These are phyloP conservation scores for Clinocottus analis DNA, from an alignment of 2,113 vertebrate species.

Conservation along the genomic window DNA sequence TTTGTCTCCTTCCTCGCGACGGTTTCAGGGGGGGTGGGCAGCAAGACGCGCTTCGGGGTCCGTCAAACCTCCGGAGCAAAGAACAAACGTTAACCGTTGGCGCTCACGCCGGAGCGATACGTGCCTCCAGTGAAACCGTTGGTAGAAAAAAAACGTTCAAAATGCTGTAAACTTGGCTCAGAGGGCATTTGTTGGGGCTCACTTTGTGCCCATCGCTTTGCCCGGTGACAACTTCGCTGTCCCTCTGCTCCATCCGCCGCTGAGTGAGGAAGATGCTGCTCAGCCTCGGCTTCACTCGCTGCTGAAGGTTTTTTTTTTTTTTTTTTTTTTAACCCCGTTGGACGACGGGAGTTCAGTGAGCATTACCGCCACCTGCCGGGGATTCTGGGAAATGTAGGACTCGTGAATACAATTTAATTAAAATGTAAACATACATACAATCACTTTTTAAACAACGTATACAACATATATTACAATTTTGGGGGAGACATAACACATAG, in stretches of 20 bases:
- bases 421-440: neutral
- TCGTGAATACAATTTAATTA: neutral
- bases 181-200: neutral
- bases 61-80: slow-evolving; percentile 39
- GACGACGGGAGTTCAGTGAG: slow-evolving; percentile 8
- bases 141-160: neutral
- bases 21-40: neutral
- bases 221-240: slow-evolving; percentile 42
- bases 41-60: slow-evolving; percentile 22
- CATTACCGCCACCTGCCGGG: slow-evolving; percentile 62
- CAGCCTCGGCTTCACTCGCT: neutral
- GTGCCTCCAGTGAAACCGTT: neutral
- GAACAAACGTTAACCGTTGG: neutral
- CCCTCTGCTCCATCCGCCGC: slow-evolving; percentile 29
- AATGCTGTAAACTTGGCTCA: neutral
- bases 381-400: slow-evolving; percentile 36
- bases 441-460: neutral
- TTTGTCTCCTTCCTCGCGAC: slow-evolving; percentile 62
- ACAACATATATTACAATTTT: neutral
- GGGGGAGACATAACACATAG: neutral
- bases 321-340: too few relatives aligned
- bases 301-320: neutral
- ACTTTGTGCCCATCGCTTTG: neutral
- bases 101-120: neutral
- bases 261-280: slow-evolving; percentile 44